phyloP scores from a whole-genome alignment of 2,888 invertebrate species.

The Brenthis daphne region DNA sequence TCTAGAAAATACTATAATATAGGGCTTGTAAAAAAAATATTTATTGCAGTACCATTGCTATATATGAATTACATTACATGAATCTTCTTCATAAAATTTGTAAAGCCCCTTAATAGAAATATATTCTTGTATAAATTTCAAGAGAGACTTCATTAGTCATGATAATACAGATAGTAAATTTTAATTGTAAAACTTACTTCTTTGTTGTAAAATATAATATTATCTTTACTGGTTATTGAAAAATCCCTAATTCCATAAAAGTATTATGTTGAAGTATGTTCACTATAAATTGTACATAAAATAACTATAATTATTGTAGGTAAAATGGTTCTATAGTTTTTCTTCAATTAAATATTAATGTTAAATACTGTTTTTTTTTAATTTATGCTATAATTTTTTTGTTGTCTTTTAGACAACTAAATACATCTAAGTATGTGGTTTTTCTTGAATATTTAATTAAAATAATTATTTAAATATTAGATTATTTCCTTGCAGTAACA shows the following conservation, averaged over 20 bases:
- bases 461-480: too few relatives aligned
- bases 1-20: conserved; percentile 31
- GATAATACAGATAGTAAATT: not conserved
- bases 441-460: too few relatives aligned
- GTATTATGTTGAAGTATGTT: conserved; percentile 48
- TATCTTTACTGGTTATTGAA: not conserved
- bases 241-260: conserved; percentile 27
- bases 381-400: not conserved
- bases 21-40: conserved; percentile 28
- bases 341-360: conserved; percentile 72
- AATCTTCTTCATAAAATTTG: not conserved
- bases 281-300: conserved; percentile 58
- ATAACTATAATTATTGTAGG: conserved; percentile 53
- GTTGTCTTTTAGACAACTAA: not conserved
- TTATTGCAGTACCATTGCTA: conserved; percentile 26
- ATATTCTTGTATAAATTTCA: conserved; percentile 6
- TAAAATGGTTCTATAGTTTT: conserved; percentile 67
- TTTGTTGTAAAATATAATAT: too few relatives aligned
- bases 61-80: not conserved
- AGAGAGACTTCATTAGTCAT: not conserved
- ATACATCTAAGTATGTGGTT: not conserved
- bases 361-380: conserved; percentile 43
- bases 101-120: not conserved
- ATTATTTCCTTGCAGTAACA: too few relatives aligned
- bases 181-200: conserved; percentile 3